A percentile compares a stretch with the other conserved stretches of the same genome.
Conservation (phyloP, 2,113 vertebrate species). For the Lucifuga dentata region DNA sequence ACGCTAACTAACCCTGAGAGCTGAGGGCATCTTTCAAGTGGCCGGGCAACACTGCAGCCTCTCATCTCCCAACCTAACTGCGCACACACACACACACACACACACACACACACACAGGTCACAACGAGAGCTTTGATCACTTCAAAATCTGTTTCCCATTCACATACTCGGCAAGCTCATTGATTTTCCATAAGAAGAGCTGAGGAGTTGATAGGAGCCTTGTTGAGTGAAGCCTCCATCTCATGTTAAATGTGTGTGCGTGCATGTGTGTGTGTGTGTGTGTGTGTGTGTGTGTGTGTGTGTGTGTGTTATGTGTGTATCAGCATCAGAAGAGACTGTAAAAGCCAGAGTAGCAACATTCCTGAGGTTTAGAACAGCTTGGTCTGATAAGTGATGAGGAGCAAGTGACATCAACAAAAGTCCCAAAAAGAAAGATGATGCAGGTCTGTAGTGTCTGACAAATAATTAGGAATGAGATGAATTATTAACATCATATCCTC, state of each 20-base stretch:
- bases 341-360: slow-evolving; percentile 42
- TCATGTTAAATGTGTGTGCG: no score
- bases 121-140: slow-evolving; percentile 69
- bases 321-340: slow-evolving; percentile 33
- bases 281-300: no score
- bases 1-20: slow-evolving; percentile 53
- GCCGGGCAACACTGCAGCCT: slow-evolving; percentile 59
- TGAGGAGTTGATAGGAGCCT: slow-evolving; percentile 36
- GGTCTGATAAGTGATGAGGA: slow-evolving; percentile 26
- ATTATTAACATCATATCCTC: slow-evolving; percentile 45
- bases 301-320: slow-evolving; percentile 32
- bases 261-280: slow-evolving; percentile 42
- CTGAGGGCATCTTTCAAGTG: slow-evolving; percentile 66
- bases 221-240: slow-evolving; percentile 25
- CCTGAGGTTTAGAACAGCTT: slow-evolving; percentile 35
- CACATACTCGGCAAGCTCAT: slow-evolving; percentile 53
- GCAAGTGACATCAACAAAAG: slow-evolving; percentile 20
- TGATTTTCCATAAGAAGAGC: slow-evolving; percentile 60
- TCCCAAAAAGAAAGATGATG: background rate
- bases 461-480: slow-evolving; percentile 57
- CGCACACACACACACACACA: no score
- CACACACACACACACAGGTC: slow-evolving; percentile 51
- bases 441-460: slow-evolving; percentile 25
- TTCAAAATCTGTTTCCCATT: slow-evolving; percentile 63
- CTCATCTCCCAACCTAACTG: slow-evolving; percentile 48